Evolutionary conservation across 2,113 vertebrate genomes (phyloP), one percentile per base, ranked within the genome.

Genomic region (Nansenia antarctica): DNA sequence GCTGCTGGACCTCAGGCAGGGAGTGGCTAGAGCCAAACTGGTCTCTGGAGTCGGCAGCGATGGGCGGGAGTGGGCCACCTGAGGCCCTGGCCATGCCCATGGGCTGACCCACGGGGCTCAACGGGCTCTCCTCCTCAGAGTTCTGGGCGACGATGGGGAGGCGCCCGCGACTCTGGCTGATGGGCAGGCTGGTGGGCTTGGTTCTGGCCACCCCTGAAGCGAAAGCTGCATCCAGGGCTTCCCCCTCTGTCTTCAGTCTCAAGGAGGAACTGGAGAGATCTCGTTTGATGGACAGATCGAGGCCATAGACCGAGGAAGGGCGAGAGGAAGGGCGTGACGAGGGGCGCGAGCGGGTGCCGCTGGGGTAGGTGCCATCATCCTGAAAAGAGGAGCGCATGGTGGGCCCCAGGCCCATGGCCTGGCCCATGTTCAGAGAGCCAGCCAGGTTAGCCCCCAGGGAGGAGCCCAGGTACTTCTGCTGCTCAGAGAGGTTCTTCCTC

Each of bases 61-160:
- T 99, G 58, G 98, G 98, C 69, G 98, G 98, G 22, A 99, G 92
- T 57, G 98, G 97, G 78, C 98, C 98, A 72, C 97, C 98, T 57
- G 98, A 95, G 7, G 97, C 98, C 87, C 97, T 93, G 58, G 98
- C 96, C 98, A 99, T 99, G 61, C 98, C 98, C 97, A 99, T 99
- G 68, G 98, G 98, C 75, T 99, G 94, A 18, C 98, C 98, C 83
- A 99, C 98, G 0, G 98, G 98, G 88, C 98, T 99, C 63, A 99
- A 81, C 45, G 98, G 98, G 82, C 98, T 99, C 75, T 99, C 98
- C 74, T 99, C 98, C 85, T 99, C 98, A 34, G 98, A 99, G 81
- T 99, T 99, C 85, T 99, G 98, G 0, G 98, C 96, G 78, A 98
- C 96, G 78, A 99, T 97, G 34, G 98, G 96, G 73, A 99, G 98